Conservation (phyloP, 2,113 vertebrate genomes). For the Apistogramma diplotaenia region DNA sequence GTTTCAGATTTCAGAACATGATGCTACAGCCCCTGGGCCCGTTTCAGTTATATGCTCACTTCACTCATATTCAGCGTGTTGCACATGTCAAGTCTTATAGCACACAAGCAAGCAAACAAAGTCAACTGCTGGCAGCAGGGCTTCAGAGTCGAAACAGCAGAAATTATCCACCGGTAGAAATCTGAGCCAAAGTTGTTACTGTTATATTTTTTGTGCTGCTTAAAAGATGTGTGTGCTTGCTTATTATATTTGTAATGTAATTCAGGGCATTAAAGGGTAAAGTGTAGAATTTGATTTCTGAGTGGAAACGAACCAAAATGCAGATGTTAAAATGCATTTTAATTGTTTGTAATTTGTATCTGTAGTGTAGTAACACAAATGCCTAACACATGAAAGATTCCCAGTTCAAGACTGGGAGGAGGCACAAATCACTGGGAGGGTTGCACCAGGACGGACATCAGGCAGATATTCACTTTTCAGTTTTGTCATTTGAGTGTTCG, state of each 20-base stretch:
- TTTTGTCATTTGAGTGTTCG: not conserved
- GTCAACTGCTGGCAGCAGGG: not conserved
- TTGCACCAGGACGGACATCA: not conserved
- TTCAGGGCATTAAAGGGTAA: not conserved
- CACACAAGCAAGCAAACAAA: conserved; percentile 33
- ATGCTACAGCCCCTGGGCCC: conserved; percentile 45
- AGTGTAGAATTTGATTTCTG: not conserved
- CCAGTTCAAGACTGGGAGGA: not conserved
- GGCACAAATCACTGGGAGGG: not conserved
- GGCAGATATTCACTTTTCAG: not conserved
- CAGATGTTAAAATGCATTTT: not conserved
- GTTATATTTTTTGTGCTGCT: not conserved
- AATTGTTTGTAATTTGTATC: not conserved
- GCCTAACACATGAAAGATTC: not conserved
- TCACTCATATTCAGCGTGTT: conserved; percentile 42
- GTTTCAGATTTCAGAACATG: conserved; percentile 70
- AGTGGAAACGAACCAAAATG: not conserved
- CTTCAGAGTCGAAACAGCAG: not conserved
- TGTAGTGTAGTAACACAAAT: not conserved
- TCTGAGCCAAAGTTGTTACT: not conserved
- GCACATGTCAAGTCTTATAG: conserved; percentile 43
- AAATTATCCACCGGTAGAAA: not conserved
- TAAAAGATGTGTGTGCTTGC: not conserved
- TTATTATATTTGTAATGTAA: not conserved
- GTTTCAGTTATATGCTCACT: conserved; percentile 62